Evolutionary conservation across 53 echinoderm and acorn worm species (phyloP).

Genomic region (Holothuria scabra): DNA sequence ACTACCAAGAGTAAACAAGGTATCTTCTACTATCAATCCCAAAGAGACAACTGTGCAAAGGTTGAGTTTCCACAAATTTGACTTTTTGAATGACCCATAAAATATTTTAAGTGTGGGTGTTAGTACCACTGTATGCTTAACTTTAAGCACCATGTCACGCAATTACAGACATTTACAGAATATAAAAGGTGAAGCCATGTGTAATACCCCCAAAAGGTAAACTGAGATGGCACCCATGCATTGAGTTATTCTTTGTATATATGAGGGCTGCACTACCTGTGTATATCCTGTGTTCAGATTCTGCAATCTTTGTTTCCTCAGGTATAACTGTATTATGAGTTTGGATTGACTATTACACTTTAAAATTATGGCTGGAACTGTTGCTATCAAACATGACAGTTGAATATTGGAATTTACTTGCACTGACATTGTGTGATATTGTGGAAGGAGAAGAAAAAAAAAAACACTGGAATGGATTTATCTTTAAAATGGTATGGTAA

Average conservation of each 20-base stretch:
- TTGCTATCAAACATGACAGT: no score
- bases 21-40: conserved; percentile 2
- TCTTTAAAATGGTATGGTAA: no score
- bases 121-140: not conserved
- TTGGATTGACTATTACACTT: no score
- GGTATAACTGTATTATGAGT: no score
- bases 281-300: no score
- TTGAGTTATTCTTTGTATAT: not conserved
- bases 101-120: conserved; percentile 8
- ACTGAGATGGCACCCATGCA: not conserved
- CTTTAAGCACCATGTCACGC: not conserved
- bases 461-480: no score
- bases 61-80: conserved; percentile 15
- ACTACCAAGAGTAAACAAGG: not conserved
- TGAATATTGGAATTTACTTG: no score
- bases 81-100: conserved; percentile 3
- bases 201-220: not conserved
- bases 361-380: no score
- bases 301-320: no score
- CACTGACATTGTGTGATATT: no score
- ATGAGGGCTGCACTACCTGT: not conserved
- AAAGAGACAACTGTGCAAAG: conserved; percentile 24
- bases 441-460: no score
- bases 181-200: not conserved
- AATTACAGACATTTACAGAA: not conserved